A percentile compares a stretch with the other conserved stretches of the same genome.
Evolutionary conservation across 2,797 vertebrate species (phyloP).

Genomic region (Enteromius argenteus): DNA sequence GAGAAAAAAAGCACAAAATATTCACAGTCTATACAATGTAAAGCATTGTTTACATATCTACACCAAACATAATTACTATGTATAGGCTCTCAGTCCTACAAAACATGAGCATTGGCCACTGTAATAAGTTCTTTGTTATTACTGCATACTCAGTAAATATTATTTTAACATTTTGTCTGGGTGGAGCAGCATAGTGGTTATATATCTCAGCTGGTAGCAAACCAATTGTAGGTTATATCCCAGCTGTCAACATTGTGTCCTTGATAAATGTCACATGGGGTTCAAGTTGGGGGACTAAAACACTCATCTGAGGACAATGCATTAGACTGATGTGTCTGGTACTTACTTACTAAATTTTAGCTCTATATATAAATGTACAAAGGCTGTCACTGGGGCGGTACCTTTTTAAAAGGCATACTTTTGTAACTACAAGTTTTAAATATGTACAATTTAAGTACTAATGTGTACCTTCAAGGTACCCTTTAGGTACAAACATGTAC

Average conservation of each 20-base stretch:
- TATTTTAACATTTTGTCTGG: background rate
- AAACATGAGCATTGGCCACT: background rate
- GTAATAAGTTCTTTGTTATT: slow-evolving; percentile 3
- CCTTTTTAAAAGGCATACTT: no score
- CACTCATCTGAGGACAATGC: no score
- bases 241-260: background rate
- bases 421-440: no score
- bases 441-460: no score
- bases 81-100: background rate
- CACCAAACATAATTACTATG: background rate
- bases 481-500: no score
- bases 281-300: background rate
- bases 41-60: slow-evolving; percentile 10
- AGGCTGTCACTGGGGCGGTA: no score
- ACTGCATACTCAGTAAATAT: slow-evolving; percentile 4
- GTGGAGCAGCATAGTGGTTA: slow-evolving; percentile 8
- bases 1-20: slow-evolving; percentile 26
- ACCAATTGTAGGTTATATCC: background rate
- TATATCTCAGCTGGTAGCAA: slow-evolving; percentile 1
- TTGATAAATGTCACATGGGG: background rate
- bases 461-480: no score
- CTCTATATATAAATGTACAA: background rate
- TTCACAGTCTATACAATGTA: background rate
- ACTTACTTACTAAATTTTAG: background rate
- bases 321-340: background rate